Conservation (phyloP, 2,797 vertebrate genomes). For the Mormyrops boulengeri region DNA sequence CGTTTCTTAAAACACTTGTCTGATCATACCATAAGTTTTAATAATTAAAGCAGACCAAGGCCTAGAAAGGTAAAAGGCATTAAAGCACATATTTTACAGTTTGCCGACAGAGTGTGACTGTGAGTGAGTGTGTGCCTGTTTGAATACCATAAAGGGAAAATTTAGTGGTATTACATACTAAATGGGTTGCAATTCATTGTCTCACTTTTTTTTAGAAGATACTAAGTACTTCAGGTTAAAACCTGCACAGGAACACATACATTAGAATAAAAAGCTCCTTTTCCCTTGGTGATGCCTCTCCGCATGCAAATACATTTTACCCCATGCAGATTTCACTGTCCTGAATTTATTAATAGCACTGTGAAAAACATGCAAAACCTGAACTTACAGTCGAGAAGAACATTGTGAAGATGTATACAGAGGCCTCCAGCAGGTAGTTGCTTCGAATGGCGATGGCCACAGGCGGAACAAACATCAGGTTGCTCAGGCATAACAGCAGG, state of each 20-base stretch:
- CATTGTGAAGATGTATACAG: slow-evolving; percentile 97
- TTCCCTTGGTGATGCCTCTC: neutral
- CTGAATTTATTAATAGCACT: neutral
- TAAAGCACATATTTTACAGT: neutral
- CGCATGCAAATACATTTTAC: slow-evolving; percentile 5
- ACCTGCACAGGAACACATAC: neutral
- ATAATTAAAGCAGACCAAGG: neutral
- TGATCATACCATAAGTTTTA: neutral
- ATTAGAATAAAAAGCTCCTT: neutral
- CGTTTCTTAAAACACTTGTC: neutral
- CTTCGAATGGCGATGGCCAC: slow-evolving; percentile 89
- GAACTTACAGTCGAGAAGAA: slow-evolving; percentile 93
- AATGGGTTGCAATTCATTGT: neutral
- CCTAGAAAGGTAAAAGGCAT: neutral
- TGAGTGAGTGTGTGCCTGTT: neutral
- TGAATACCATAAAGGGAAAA: slow-evolving; percentile 8
- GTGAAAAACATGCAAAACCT: neutral
- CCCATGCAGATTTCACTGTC: neutral
- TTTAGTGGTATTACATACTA: neutral
- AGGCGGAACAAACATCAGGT: slow-evolving; percentile 94
- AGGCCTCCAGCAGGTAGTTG: slow-evolving; percentile 88
- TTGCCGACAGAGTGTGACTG: neutral
- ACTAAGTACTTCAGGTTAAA: neutral
- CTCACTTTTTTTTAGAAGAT: neutral
- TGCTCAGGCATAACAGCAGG: slow-evolving; percentile 89